These are phyloP conservation scores for Clamator glandarius DNA, from an alignment of 2,797 vertebrate species.

Conservation along the genomic window DNA sequence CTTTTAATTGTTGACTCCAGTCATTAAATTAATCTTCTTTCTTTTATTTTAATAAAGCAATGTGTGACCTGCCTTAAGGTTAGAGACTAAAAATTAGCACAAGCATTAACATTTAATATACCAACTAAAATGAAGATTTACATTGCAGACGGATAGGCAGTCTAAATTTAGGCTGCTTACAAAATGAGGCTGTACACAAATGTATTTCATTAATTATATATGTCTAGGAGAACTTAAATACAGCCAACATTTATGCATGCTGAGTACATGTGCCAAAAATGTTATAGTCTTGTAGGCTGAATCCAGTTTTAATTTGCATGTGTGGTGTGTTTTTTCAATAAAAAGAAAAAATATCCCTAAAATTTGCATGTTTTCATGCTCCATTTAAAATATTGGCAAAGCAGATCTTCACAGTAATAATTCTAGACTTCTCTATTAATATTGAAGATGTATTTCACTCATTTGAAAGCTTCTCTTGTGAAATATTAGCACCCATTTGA, in stretches of 20 bases:
- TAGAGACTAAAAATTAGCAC: conserved; percentile 67
- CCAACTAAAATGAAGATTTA: conserved; percentile 67
- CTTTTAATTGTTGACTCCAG: conserved; percentile 67
- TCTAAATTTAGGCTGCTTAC: conserved; percentile 68
- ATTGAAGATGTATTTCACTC: conserved; percentile 67
- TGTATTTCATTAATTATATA: conserved; percentile 74
- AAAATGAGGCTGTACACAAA: conserved; percentile 67
- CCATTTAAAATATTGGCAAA: conserved; percentile 40
- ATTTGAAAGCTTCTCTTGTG: conserved; percentile 49
- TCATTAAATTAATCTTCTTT: conserved; percentile 59
- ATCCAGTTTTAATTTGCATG: conserved; percentile 67
- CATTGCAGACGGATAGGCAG: conserved; percentile 61
- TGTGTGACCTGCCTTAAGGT: conserved; percentile 67
- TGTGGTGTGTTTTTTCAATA: conserved; percentile 52
- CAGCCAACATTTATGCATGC: conserved; percentile 53
- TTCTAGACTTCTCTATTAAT: conserved; percentile 65
- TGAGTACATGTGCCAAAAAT: conserved; percentile 54
- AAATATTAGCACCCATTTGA: conserved; percentile 45
- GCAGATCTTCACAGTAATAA: neutral
- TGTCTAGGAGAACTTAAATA: conserved; percentile 64
- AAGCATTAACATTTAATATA: conserved; percentile 70
- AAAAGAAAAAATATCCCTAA: neutral
- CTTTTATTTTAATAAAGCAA: conserved; percentile 68
- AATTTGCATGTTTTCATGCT: conserved; percentile 39
- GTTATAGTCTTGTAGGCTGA: conserved; percentile 63